Evolutionary conservation across 2,888 invertebrate genomes (phyloP).

Genomic region (Rhagonycha fulva): DNA sequence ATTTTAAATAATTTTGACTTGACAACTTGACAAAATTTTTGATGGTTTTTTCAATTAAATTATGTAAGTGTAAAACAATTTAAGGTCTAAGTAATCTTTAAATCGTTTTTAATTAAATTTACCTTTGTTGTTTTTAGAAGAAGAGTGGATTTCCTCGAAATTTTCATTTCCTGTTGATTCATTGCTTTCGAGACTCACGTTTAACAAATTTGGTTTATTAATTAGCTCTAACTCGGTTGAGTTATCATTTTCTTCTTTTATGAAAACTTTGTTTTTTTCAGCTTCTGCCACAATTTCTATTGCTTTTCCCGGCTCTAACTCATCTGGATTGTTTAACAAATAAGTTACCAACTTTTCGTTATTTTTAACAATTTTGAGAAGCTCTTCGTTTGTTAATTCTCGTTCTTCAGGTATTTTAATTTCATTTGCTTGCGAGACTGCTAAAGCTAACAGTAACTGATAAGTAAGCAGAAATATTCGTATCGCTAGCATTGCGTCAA

Average conservation of each 20-base stretch:
- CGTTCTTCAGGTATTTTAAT: background rate
- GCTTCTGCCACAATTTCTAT: background rate
- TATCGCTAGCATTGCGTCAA: background rate
- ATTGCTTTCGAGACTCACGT: too few relatives aligned
- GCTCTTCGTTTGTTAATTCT: background rate
- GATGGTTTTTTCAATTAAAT: too few relatives aligned
- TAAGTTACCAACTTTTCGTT: background rate
- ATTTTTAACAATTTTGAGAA: background rate
- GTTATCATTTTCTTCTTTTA: background rate
- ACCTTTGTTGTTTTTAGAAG: background rate
- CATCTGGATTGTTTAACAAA: background rate
- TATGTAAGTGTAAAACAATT: too few relatives aligned
- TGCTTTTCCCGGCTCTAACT: background rate
- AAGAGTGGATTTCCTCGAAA: background rate
- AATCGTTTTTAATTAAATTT: too few relatives aligned
- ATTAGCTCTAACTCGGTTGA: background rate
- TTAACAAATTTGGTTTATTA: too few relatives aligned
- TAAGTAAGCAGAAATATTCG: background rate
- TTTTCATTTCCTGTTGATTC: too few relatives aligned
- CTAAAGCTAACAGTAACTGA: too few relatives aligned
- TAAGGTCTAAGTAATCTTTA: too few relatives aligned
- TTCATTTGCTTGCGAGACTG: background rate
- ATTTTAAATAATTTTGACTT: too few relatives aligned
- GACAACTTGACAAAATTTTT: too few relatives aligned
- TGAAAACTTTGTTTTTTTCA: background rate